phyloP scores from a whole-genome alignment of 2,797 vertebrate species.

The Channa striata region DNA sequence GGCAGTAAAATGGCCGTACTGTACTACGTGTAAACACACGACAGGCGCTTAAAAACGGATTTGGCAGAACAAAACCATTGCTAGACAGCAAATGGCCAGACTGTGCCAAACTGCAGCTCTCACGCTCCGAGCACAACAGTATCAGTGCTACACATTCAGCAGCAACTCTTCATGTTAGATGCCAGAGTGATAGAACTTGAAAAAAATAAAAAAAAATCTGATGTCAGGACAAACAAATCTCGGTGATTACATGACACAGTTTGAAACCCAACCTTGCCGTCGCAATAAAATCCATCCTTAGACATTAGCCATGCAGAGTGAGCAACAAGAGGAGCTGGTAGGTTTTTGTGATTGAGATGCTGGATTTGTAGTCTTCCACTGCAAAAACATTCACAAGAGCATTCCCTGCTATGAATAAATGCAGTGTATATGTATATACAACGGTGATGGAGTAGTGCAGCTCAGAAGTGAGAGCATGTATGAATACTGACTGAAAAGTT shows the following conservation, averaged over 20 bases:
- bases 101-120: slow-evolving; percentile 18
- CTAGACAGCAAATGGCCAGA: not conserved
- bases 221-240: slow-evolving; percentile 32
- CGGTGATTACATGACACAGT: slow-evolving; percentile 19
- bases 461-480: not conserved
- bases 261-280: slow-evolving; percentile 21
- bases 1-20: not conserved
- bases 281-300: slow-evolving; percentile 28
- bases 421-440: slow-evolving; percentile 3
- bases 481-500: not conserved
- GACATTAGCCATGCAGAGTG: slow-evolving; percentile 33
- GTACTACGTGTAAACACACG: not conserved
- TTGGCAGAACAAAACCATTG: not conserved
- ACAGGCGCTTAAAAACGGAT: not conserved
- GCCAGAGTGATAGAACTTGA: slow-evolving; percentile 17
- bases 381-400: slow-evolving; percentile 11
- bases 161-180: slow-evolving; percentile 23
- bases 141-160: slow-evolving; percentile 34
- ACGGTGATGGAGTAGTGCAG: slow-evolving; percentile 8
- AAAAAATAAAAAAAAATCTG: slow-evolving; percentile 36
- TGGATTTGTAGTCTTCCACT: slow-evolving; percentile 34
- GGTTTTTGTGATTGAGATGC: slow-evolving; percentile 20
- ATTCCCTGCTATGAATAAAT: slow-evolving; percentile 13
- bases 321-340: slow-evolving; percentile 19
- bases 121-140: slow-evolving; percentile 20